A percentile compares a stretch with the other conserved stretches of the same genome.
Evolutionary conservation across 2,888 invertebrate species (phyloP).

Genomic region (Octonoba sinensis): DNA sequence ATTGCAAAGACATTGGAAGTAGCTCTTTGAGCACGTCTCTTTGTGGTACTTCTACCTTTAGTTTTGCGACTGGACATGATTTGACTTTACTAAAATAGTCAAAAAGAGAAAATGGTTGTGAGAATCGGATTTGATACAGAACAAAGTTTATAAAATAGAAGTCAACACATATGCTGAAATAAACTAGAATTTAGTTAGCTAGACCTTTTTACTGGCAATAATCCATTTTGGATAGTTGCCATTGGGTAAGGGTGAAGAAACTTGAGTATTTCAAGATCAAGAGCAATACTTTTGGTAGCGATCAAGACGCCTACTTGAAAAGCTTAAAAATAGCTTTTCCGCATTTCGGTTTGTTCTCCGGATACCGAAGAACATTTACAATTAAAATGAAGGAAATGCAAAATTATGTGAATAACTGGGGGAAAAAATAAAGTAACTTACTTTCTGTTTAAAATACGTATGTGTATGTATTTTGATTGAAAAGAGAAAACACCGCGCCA

Average conservation of each 20-base stretch:
- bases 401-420: too few species aligned
- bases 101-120: background rate
- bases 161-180: background rate
- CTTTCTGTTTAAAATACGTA: too few species aligned
- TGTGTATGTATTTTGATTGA: too few species aligned
- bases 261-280: constrained; percentile 42
- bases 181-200: background rate
- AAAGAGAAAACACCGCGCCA: too few species aligned
- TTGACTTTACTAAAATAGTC: constrained; percentile 2
- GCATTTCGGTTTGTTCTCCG: too few species aligned
- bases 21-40: constrained; percentile 97
- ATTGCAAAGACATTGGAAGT: constrained; percentile 99
- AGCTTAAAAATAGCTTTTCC: too few species aligned
- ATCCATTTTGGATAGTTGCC: constrained; percentile 47
- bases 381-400: too few species aligned
- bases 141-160: constrained; percentile 8
- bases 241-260: constrained; percentile 24
- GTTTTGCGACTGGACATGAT: constrained; percentile 96
- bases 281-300: constrained; percentile 8
- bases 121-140: background rate
- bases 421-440: too few species aligned
- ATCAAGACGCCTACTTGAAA: too few species aligned
- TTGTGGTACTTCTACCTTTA: constrained; percentile 93
- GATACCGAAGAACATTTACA: too few species aligned
- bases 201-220: constrained; percentile 9